Evolutionary conservation across 2,797 vertebrate species (phyloP), one percentile per base, ranked within the genome.

Genomic region (Heteromormyrus szaboi): DNA sequence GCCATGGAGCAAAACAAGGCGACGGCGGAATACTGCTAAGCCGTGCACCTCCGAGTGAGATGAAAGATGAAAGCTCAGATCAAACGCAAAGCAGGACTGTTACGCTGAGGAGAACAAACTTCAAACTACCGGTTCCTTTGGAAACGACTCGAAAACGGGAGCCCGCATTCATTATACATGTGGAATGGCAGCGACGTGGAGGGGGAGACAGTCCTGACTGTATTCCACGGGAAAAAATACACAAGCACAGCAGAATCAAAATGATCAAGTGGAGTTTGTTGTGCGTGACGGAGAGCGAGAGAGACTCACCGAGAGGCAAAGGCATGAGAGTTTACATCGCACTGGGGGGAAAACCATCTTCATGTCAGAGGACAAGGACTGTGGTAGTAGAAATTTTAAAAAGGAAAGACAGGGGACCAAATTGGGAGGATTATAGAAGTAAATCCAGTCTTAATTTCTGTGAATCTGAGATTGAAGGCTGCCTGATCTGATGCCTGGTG

Each of bases 81-180:
- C 87, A 88, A 88, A 76, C 41, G 19, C 62, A 76, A 29, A 25
- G 41, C 50, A 62, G 25, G 87, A 72, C 65, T 33, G 87, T 76
- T 88, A 53, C 87, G 68, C 44, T 29, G 59, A 51, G 25, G 62
- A 50, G 87, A 76, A 88, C 41, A 44, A 88, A 88, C 87, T 88
- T 72, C 62, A 88, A 50, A 33, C 59, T 51, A 33, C 56, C 37
- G 11, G 19, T 87, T 87, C 54, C 59, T 76, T 88, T 88, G 62
- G 44, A 88, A 88, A 76, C 22, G 8, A 88, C 87, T 53, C 12
- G 41, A 46, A 88, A 76, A 88, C 41, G 19, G 59, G 65, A 3
- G 87, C 48, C 59, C 14, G 62, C 62, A 88, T 88, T 59, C 56
- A 88, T 88, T 65, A 87, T 87, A 87, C 19, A 68, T 68, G 54